phyloP scores from a whole-genome alignment of 2,797 vertebrate species.

The Chelonia mydas region DNA sequence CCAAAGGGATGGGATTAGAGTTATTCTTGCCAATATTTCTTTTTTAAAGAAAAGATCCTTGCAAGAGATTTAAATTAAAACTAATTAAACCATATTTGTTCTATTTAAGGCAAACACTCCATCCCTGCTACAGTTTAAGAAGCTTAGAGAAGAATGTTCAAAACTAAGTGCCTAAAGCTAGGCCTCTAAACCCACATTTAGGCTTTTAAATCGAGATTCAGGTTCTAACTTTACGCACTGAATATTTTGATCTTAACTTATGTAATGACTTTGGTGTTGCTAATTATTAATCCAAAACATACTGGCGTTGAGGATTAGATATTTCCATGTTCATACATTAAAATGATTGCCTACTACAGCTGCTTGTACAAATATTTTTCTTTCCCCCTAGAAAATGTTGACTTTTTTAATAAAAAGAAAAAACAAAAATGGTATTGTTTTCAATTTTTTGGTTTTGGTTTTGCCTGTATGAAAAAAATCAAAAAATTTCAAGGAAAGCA shows the following conservation, averaged over 20 bases:
- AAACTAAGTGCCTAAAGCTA: neutral
- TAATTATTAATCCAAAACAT: neutral
- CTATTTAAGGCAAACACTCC: neutral
- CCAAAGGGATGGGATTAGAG: neutral
- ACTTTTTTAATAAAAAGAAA: neutral
- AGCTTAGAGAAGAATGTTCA: neutral
- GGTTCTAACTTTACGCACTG: neutral
- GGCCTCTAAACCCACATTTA: neutral
- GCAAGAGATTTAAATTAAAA: neutral
- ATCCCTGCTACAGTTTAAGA: neutral
- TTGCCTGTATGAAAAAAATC: neutral
- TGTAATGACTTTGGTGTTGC: neutral
- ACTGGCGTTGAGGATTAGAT: neutral
- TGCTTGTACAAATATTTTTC: neutral
- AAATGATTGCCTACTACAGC: neutral
- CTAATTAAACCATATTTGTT: conserved; percentile 1
- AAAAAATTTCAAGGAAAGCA: neutral
- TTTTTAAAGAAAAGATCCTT: neutral
- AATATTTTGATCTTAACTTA: neutral
- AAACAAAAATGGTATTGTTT: neutral
- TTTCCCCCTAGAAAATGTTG: neutral
- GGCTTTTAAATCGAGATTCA: neutral
- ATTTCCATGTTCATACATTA: neutral
- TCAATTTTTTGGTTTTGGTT: neutral
- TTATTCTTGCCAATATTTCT: neutral